Percentiles rank a stretch among this genome's conserved stretches.
Conservation (phyloP, 2,113 vertebrate genomes). For the Sigmodon hispidus region DNA sequence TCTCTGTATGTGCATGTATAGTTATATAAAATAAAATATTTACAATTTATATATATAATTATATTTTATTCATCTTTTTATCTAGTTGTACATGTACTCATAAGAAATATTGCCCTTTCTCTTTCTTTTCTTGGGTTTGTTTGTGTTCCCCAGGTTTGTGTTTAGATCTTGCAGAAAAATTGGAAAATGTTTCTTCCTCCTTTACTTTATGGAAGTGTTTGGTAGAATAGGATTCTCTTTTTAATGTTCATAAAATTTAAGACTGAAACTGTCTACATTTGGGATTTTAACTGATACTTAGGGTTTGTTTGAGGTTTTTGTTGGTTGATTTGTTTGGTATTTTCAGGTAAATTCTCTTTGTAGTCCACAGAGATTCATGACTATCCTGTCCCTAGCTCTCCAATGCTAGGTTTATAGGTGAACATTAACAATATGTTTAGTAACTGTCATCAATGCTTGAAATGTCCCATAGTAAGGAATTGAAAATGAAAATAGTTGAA, state of each 20-base stretch:
- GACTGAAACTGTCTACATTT: not conserved
- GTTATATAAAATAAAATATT: no score
- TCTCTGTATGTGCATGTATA: no score
- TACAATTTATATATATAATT: no score
- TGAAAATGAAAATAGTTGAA: slow-evolving; percentile 28
- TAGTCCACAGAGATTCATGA: not conserved
- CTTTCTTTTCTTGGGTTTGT: not conserved
- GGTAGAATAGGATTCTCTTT: not conserved
- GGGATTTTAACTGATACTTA: not conserved
- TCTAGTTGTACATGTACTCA: not conserved
- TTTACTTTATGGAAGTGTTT: slow-evolving; percentile 14
- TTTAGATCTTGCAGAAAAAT: not conserved
- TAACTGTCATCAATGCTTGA: not conserved
- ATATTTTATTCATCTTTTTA: not conserved
- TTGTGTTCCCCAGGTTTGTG: not conserved
- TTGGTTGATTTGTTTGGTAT: not conserved
- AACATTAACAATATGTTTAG: not conserved
- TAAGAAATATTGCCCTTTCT: not conserved
- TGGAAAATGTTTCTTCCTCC: not conserved
- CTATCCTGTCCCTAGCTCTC: not conserved
- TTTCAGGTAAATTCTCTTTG: not conserved
- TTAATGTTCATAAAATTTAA: not conserved
- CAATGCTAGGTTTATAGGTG: not conserved
- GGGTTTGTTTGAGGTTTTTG: not conserved
- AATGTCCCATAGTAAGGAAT: not conserved